Percentiles rank a stretch among this genome's conserved stretches.
These are phyloP conservation scores for Eutrigla gurnardus DNA, from an alignment of 2,797 vertebrate species.

Conservation along the genomic window DNA sequence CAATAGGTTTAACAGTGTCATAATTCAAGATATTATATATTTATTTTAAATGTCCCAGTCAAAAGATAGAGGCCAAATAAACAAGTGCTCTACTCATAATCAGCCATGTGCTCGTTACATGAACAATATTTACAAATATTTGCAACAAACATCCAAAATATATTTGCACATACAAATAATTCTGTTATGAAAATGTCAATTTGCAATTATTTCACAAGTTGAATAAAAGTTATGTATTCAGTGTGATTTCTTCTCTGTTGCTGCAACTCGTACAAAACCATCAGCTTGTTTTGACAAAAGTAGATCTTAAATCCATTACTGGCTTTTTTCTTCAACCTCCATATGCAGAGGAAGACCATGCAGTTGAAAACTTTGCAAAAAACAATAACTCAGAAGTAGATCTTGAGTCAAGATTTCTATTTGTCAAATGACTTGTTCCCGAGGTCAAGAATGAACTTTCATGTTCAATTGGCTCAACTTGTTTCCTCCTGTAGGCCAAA, in stretches of 20 bases:
- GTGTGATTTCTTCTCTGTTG: conserved; percentile 2
- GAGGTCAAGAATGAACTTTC: background rate
- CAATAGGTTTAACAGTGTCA: background rate
- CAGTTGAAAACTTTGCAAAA: background rate
- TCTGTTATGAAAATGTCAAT: too few species aligned
- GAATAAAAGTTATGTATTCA: conserved; percentile 2
- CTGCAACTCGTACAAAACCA: background rate
- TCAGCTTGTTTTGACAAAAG: conserved; percentile 1
- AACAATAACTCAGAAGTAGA: background rate
- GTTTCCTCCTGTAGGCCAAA: conserved; percentile 79
- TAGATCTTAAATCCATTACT: background rate
- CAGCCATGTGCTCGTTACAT: background rate
- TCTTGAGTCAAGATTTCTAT: background rate
- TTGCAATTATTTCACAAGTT: conserved; percentile 2
- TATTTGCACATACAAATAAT: conserved; percentile 5
- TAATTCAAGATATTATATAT: background rate
- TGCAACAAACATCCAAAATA: background rate
- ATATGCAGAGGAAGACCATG: background rate
- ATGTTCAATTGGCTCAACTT: conserved; percentile 10
- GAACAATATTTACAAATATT: background rate
- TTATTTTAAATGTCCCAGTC: background rate
- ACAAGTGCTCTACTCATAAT: background rate
- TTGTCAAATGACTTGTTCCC: background rate
- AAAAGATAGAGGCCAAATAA: background rate
- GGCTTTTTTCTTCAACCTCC: background rate